Conservation (phyloP, 2,797 vertebrate genomes). For the Acanthopagrus latus region DNA sequence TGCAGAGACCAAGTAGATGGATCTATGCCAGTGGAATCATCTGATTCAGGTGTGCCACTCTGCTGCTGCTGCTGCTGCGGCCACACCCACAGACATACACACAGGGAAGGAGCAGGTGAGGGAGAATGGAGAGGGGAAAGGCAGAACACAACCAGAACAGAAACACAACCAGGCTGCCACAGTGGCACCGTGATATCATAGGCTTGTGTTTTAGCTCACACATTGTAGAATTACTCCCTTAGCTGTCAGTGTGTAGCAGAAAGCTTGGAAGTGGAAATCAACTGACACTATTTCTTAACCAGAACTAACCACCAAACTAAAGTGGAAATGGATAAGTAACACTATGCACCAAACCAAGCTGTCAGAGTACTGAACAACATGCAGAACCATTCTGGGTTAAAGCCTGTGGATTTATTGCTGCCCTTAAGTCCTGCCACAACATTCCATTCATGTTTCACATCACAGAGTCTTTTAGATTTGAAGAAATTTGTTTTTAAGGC, state of each 20-base stretch:
- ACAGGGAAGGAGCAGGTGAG: no score
- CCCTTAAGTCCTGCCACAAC: neutral
- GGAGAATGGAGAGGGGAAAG: no score
- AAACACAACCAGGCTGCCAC: no score
- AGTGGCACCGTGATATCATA: neutral
- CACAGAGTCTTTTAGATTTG: neutral
- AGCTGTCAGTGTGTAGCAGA: neutral
- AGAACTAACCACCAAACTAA: neutral
- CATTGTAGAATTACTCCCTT: neutral
- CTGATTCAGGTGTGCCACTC: no score
- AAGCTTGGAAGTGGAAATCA: neutral
- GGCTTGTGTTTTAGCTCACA: slow-evolving; percentile 1
- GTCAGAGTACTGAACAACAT: neutral
- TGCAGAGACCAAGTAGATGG: no score
- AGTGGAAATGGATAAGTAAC: neutral
- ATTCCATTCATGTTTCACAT: neutral
- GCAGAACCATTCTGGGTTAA: neutral
- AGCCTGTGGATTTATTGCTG: neutral
- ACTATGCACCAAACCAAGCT: neutral
- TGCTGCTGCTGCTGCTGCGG: no score
- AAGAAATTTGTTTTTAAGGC: neutral
- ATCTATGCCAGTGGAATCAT: no score
- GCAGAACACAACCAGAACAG: no score
- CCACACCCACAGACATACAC: no score
- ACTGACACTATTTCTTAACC: neutral